Conservation (phyloP, 2,113 vertebrate species). For the Emydocephalus ijimae region DNA sequence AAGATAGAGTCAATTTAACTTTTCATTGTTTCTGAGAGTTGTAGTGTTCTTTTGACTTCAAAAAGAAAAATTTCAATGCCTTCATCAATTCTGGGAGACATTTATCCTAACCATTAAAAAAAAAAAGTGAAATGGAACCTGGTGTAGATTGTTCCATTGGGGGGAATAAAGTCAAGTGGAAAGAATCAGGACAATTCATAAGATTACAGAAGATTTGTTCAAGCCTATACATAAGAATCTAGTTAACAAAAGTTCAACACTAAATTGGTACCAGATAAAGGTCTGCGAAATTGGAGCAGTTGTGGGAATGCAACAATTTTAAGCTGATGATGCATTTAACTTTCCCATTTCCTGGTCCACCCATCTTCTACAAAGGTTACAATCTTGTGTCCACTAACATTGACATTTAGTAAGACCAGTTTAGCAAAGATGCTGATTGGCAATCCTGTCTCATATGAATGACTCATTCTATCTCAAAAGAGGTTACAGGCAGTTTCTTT, state of each 20-base stretch:
- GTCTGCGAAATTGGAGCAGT: too few species aligned
- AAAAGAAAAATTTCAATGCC: slow-evolving; percentile 16
- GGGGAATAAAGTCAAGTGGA: background rate
- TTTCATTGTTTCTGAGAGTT: background rate
- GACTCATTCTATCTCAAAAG: slow-evolving; percentile 19
- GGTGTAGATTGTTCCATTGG: background rate
- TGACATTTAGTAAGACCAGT: slow-evolving; percentile 20
- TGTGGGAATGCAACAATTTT: background rate
- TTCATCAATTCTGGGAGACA: slow-evolving; percentile 30
- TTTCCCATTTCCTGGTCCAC: background rate
- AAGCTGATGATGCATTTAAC: background rate
- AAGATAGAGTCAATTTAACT: slow-evolving; percentile 8
- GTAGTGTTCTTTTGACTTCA: background rate
- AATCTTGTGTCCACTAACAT: background rate
- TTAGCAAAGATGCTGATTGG: background rate
- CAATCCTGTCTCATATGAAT: slow-evolving; percentile 46
- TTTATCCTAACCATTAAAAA: slow-evolving; percentile 42
- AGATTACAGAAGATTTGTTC: background rate
- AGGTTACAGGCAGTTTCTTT: slow-evolving; percentile 21
- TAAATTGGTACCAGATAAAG: background rate
- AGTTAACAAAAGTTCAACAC: background rate
- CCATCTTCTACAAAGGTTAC: slow-evolving; percentile 8
- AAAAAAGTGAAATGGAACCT: slow-evolving; percentile 19
- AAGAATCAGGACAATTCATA: background rate
- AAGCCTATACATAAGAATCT: background rate